These are phyloP conservation scores for Clarias batrachus DNA, from an alignment of 2,113 vertebrate genomes.

Conservation along the genomic window DNA sequence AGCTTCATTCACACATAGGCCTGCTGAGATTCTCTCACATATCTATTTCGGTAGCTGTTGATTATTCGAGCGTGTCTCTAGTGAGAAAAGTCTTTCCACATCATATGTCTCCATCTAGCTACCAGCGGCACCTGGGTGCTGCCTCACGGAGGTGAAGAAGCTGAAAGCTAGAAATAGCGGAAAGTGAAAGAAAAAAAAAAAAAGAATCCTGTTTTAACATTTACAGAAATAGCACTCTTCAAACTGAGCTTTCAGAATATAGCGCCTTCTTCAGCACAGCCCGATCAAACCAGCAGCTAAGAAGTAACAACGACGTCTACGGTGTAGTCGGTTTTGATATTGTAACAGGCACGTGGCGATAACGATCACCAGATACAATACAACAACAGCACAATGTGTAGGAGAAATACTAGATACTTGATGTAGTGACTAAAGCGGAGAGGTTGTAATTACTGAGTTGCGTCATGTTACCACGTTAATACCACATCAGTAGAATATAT, in stretches of 20 bases:
- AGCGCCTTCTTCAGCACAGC: not conserved
- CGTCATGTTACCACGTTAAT: slow-evolving; percentile 1
- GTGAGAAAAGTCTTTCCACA: slow-evolving; percentile 52
- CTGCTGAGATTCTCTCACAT: slow-evolving; percentile 57
- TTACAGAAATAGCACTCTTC: slow-evolving; percentile 61
- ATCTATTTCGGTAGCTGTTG: slow-evolving; percentile 67
- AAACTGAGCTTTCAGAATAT: slow-evolving; percentile 11
- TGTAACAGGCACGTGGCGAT: slow-evolving; percentile 35
- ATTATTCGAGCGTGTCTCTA: slow-evolving; percentile 59
- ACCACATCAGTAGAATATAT: slow-evolving; percentile 17
- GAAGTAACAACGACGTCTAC: slow-evolving; percentile 45
- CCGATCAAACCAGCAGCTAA: slow-evolving; percentile 42
- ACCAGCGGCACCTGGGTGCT: slow-evolving; percentile 52
- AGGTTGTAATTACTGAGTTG: not conserved
- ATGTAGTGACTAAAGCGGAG: not conserved
- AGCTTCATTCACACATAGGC: slow-evolving; percentile 65
- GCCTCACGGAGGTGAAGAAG: slow-evolving; percentile 47
- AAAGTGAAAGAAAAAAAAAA: slow-evolving; percentile 51
- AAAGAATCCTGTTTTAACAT: slow-evolving; percentile 52
- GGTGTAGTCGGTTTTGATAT: not conserved
- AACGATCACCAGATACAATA: slow-evolving; percentile 1
- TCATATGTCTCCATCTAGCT: slow-evolving; percentile 60
- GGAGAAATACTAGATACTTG: not conserved
- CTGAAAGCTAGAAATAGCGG: slow-evolving; percentile 60
- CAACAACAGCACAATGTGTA: slow-evolving; percentile 14